These are phyloP conservation scores for Nyctibius bracteatus DNA, from an alignment of 2,113 vertebrate species.

Conservation along the genomic window DNA sequence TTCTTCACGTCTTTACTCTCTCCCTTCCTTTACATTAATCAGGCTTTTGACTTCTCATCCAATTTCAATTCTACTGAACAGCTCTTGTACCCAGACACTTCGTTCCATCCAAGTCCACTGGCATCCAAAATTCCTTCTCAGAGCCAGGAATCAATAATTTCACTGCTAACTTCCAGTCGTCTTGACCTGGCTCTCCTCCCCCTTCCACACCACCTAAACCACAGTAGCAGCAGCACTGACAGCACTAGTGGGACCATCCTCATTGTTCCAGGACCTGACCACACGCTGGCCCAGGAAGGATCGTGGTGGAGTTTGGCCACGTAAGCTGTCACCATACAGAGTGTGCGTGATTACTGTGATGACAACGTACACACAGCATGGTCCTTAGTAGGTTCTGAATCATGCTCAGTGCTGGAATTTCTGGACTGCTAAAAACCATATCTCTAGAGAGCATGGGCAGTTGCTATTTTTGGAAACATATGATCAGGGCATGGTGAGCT, in stretches of 20 bases:
- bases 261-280: background rate
- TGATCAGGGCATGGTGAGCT: background rate
- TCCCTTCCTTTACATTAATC: background rate
- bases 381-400: background rate
- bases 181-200: background rate
- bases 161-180: background rate
- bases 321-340: too few relatives aligned
- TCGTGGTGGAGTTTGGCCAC: background rate
- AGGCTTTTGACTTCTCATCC: background rate
- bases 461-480: background rate
- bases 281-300: background rate
- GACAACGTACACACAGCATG: fast-evolving
- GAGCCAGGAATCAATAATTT: background rate
- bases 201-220: background rate
- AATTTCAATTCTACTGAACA: background rate
- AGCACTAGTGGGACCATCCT: background rate
- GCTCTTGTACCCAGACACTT: background rate
- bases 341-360: too few relatives aligned
- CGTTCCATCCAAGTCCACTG: background rate
- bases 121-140: background rate
- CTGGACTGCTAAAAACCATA: background rate
- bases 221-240: background rate
- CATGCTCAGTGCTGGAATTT: background rate
- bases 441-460: background rate
- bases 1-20: background rate